These are phyloP conservation scores for Diaphora mendica DNA, from an alignment of 2,888 invertebrate species.

Conservation along the genomic window DNA sequence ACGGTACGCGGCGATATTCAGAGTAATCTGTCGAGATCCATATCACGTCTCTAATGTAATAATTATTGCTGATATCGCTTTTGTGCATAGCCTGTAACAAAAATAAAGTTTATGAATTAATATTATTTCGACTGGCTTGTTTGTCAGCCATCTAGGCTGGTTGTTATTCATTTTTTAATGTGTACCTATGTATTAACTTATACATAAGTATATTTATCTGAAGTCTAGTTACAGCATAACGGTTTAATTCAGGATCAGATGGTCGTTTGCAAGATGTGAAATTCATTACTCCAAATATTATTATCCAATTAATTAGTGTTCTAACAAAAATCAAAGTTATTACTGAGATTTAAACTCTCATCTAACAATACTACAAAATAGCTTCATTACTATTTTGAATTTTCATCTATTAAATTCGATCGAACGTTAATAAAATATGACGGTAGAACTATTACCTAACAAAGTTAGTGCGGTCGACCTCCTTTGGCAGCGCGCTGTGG, in stretches of 20 bases:
- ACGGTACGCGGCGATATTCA: conserved; percentile 22
- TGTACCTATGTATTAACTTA: no score
- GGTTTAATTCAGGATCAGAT: not conserved
- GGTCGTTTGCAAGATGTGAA: no score
- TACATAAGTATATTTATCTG: no score
- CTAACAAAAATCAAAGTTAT: not conserved
- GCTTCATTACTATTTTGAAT: no score
- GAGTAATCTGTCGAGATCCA: conserved; percentile 20
- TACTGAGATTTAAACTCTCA: not conserved
- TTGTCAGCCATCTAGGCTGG: not conserved
- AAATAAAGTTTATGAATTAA: not conserved
- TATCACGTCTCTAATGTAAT: conserved; percentile 18
- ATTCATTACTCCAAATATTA: not conserved
- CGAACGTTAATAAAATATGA: no score
- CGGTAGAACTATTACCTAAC: conserved; percentile 23
- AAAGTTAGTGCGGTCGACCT: conserved; percentile 75
- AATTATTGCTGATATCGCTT: conserved; percentile 35
- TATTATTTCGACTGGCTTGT: not conserved
- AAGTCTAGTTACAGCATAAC: not conserved
- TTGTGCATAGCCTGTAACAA: conserved; percentile 26
- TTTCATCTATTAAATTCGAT: no score
- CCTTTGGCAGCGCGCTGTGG: conserved; percentile 75
- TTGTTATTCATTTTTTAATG: not conserved
- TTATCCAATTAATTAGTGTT: not conserved
- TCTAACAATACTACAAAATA: not conserved